Conservation (phyloP, 2,113 vertebrate species). For the Anser cygnoides region DNA sequence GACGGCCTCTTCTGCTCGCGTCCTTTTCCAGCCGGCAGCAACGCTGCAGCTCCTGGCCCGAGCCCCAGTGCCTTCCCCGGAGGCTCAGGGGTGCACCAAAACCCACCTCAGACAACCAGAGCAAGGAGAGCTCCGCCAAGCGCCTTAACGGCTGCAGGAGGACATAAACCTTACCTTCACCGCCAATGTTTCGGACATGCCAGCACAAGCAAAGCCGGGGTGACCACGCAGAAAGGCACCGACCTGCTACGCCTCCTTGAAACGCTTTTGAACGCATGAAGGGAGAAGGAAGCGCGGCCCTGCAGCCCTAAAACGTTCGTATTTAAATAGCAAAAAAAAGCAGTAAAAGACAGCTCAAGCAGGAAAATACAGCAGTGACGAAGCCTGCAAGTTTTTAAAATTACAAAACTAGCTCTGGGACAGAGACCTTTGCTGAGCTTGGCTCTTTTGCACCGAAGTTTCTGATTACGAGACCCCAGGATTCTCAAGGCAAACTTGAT, state of each 20-base stretch:
- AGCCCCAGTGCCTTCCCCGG: background rate
- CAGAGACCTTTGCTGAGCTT: background rate
- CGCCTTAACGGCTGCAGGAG: accelerated
- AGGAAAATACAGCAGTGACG: background rate
- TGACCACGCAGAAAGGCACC: background rate
- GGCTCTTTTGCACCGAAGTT: background rate
- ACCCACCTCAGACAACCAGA: accelerated
- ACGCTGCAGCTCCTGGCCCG: accelerated
- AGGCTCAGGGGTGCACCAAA: background rate
- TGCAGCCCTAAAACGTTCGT: background rate
- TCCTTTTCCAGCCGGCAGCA: accelerated
- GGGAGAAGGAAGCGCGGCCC: accelerated
- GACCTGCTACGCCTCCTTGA: accelerated
- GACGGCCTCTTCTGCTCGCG: accelerated
- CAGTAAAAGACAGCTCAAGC: background rate
- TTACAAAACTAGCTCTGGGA: background rate
- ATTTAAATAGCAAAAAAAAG: background rate
- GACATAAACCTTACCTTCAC: accelerated
- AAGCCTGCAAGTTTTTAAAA: background rate
- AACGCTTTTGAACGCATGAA: accelerated
- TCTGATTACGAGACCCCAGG: accelerated
- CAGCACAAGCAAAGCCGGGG: accelerated
- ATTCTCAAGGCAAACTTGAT: accelerated
- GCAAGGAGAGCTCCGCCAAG: background rate
- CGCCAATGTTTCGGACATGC: background rate